A percentile compares a stretch with the other conserved stretches of the same genome.
These are phyloP conservation scores for Chironomus striatipennis DNA, from an alignment of 1,140 invertebrate species.

Conservation along the genomic window DNA sequence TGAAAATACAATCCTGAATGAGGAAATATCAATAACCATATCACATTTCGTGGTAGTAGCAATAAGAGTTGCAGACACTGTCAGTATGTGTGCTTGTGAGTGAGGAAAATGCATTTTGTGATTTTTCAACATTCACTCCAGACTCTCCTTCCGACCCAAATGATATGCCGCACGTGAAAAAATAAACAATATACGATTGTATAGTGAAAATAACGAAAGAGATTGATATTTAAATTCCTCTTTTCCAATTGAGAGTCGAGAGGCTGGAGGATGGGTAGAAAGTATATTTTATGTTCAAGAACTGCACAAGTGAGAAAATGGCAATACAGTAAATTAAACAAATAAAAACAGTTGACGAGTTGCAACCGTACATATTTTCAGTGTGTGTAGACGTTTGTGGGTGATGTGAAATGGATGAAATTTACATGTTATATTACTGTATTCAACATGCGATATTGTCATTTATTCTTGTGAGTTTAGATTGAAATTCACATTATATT, in stretches of 20 bases:
- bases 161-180: background rate
- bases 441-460: too few species aligned
- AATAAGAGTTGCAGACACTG: background rate
- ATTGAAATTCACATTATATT: too few species aligned
- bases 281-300: background rate
- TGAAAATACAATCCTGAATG: background rate
- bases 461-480: too few species aligned
- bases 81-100: too few species aligned
- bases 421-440: too few species aligned
- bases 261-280: background rate
- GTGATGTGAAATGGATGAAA: too few species aligned
- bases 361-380: background rate
- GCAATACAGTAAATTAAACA: constrained; percentile 4
- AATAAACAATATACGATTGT: background rate
- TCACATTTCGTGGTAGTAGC: background rate
- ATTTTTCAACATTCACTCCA: background rate
- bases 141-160: background rate
- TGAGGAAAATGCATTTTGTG: background rate
- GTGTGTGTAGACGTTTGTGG: too few species aligned
- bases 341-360: background rate
- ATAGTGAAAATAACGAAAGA: background rate
- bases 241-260: background rate
- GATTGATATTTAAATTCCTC: constrained; percentile 9
- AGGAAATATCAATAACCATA: background rate
- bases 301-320: background rate